Evolutionary conservation across 37 sponge, comb jelly and placozoan genomes (phyloP).

Genomic region (Cladorhizidae sp.): DNA sequence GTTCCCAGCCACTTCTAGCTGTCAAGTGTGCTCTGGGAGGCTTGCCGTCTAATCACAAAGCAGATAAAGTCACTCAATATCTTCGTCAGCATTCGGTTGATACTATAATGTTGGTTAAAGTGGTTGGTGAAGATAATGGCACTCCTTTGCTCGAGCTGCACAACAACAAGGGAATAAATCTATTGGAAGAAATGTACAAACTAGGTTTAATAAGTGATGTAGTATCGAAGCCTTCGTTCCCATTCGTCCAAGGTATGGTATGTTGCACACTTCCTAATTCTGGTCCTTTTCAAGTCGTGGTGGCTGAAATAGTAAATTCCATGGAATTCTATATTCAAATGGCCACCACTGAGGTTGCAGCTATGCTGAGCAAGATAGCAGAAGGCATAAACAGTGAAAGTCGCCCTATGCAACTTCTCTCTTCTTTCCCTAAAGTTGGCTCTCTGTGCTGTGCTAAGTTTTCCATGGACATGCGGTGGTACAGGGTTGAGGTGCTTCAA

Average conservation of each 20-base stretch:
- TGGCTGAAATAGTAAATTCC: constrained; percentile 38
- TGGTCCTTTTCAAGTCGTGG: constrained; percentile 3
- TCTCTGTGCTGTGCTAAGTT: constrained; percentile 62
- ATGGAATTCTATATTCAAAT: constrained; percentile 17
- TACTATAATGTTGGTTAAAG: background rate
- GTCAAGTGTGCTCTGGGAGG: constrained; percentile 24
- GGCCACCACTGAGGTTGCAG: constrained; percentile 6
- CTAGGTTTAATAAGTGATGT: too few relatives aligned
- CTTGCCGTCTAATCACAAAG: background rate
- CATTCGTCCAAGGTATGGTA: too few relatives aligned
- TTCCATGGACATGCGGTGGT: constrained; percentile 54
- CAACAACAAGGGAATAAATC: background rate
- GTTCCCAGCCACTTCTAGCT: constrained; percentile 12
- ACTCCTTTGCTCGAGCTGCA: too few relatives aligned
- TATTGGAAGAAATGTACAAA: background rate
- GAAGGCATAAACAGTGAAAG: background rate
- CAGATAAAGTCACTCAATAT: too few relatives aligned
- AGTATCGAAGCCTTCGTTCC: too few relatives aligned
- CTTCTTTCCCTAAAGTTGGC: constrained; percentile 6
- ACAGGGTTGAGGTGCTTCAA: constrained; percentile 45
- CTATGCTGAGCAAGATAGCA: background rate
- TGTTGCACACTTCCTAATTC: background rate
- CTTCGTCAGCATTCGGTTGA: too few relatives aligned
- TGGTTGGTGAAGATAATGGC: background rate
- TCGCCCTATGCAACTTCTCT: background rate